Evolutionary conservation across 2,888 invertebrate species (phyloP).

Genomic region (Napeogenes inachia): DNA sequence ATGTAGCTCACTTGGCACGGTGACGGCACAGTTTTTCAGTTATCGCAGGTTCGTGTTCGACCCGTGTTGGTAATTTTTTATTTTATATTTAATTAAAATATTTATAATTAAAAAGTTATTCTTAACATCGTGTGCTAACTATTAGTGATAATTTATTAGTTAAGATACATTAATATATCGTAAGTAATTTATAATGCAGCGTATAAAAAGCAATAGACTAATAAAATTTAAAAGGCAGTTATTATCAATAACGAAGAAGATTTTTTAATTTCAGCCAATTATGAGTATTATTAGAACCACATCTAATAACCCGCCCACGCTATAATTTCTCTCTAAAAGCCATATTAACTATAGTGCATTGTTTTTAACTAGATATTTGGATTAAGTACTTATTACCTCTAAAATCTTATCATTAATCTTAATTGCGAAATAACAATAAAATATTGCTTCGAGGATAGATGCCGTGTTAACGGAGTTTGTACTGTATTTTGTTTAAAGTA

Average conservation of each 20-base stretch:
- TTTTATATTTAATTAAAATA: too few species aligned
- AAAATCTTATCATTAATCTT: slow-evolving; percentile 76
- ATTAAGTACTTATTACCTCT: slow-evolving; percentile 74
- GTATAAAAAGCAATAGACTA: not conserved
- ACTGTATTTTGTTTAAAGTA: slow-evolving; percentile 47
- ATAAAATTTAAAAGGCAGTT: slow-evolving; percentile 3
- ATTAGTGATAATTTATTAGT: too few species aligned
- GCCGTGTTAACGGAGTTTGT: slow-evolving; percentile 42
- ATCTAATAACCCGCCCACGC: slow-evolving; percentile 49
- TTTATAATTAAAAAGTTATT: too few species aligned
- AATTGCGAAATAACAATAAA: slow-evolving; percentile 77
- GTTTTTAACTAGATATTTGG: slow-evolving; percentile 72
- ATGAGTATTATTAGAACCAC: slow-evolving; percentile 22
- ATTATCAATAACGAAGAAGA: slow-evolving; percentile 2
- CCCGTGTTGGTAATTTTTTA: too few species aligned
- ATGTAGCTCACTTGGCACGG: too few species aligned
- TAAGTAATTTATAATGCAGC: too few species aligned
- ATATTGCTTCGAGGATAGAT: slow-evolving; percentile 59
- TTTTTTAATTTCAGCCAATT: slow-evolving; percentile 36
- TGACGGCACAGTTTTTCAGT: too few species aligned
- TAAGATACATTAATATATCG: too few species aligned
- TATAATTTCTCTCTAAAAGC: slow-evolving; percentile 60
- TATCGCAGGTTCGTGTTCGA: too few species aligned
- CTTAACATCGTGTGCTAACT: too few species aligned
- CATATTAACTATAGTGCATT: slow-evolving; percentile 56